phyloP scores from a whole-genome alignment of 1,140 invertebrate species.

The Megalonaias nervosa region DNA sequence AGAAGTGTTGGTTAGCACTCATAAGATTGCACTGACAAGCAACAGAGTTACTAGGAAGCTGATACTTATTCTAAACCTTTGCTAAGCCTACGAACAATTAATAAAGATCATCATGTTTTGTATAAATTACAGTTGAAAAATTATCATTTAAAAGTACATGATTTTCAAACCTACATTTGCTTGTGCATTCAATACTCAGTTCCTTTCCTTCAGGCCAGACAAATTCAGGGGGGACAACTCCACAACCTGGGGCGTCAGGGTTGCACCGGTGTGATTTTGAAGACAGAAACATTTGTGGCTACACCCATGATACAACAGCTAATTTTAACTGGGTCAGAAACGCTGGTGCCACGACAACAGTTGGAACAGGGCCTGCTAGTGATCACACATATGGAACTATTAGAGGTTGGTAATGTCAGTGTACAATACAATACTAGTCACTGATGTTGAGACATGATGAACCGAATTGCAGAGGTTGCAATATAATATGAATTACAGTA shows the following conservation, averaged over 20 bases:
- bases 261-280: constrained; percentile 63
- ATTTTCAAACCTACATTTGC: not conserved
- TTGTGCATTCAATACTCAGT: constrained; percentile 5
- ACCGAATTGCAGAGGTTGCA: not conserved
- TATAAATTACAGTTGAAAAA: not conserved
- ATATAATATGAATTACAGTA: not conserved
- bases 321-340: constrained; percentile 62
- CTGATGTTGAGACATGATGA: not conserved
- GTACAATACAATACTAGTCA: not conserved
- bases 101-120: not conserved
- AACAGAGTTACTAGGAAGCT: not conserved
- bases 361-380: constrained; percentile 56
- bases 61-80: not conserved
- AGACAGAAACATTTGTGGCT: constrained; percentile 59
- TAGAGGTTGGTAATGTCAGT: constrained; percentile 33
- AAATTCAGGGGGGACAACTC: constrained; percentile 12
- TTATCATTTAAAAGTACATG: not conserved
- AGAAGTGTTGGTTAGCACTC: no score
- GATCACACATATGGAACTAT: constrained; percentile 66
- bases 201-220: constrained; percentile 2
- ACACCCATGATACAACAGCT: constrained; percentile 54
- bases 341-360: constrained; percentile 37
- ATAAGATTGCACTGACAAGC: no score
- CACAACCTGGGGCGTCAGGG: not conserved
- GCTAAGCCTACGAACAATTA: not conserved